These are phyloP conservation scores for Apostichopus parvimensis DNA, from an alignment of 35 echinoderm and acorn worm species.

Conservation along the genomic window DNA sequence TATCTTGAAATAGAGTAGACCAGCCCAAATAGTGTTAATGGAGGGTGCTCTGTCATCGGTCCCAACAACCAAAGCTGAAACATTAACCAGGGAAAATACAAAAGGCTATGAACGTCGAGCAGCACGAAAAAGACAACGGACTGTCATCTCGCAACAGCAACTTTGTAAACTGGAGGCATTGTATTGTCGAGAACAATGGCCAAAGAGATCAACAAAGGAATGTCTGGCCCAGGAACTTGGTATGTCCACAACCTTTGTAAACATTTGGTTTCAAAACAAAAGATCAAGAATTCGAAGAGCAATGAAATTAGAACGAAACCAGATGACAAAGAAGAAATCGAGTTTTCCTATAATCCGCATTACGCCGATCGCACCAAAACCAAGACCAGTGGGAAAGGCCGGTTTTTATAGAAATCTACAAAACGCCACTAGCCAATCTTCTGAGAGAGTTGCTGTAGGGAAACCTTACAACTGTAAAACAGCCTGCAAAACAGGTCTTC, in stretches of 20 bases:
- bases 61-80: background rate
- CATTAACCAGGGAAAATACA: background rate
- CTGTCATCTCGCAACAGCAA: slow-evolving; percentile 46
- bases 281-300: slow-evolving; percentile 55
- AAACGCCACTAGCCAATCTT: no score
- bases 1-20: no score
- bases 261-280: slow-evolving; percentile 98
- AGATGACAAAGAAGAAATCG: background rate
- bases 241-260: slow-evolving; percentile 88
- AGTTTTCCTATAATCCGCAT: background rate
- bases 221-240: slow-evolving; percentile 71
- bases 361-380: slow-evolving; percentile 21
- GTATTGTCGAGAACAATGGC: slow-evolving; percentile 83
- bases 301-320: background rate
- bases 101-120: background rate
- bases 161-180: slow-evolving; percentile 72
- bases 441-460: no score
- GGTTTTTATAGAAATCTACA: background rate
- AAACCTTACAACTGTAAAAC: no score
- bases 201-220: slow-evolving; percentile 76
- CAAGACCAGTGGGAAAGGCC: background rate
- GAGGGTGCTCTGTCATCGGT: background rate
- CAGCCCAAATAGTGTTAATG: background rate
- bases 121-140: background rate
- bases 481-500: no score